Percentiles rank a stretch among this genome's conserved stretches.
phyloP scores from a whole-genome alignment of 2,888 invertebrate species.

The Adineta ricciae region DNA sequence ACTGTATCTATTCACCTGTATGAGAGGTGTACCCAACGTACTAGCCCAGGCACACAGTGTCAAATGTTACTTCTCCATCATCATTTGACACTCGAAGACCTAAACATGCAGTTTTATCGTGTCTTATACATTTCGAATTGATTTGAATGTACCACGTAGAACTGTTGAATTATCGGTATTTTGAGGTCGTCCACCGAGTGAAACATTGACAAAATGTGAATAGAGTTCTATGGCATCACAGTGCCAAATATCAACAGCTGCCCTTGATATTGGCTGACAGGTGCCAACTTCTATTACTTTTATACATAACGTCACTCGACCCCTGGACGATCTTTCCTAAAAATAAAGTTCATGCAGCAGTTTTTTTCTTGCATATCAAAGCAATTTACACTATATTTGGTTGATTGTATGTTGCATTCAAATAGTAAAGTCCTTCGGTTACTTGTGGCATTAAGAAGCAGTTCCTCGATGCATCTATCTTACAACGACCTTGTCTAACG shows the following conservation, averaged over 20 bases:
- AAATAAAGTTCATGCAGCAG: neutral
- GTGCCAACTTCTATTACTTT: neutral
- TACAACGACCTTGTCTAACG: neutral
- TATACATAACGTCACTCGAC: neutral
- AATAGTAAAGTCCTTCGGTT: neutral
- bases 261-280: neutral
- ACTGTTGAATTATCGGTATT: neutral
- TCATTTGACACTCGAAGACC: neutral
- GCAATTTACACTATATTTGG: neutral
- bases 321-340: neutral
- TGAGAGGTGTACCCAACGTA: neutral
- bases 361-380: neutral
- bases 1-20: neutral
- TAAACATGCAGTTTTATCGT: neutral
- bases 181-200: neutral
- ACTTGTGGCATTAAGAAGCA: neutral
- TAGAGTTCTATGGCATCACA: neutral
- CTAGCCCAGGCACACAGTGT: neutral
- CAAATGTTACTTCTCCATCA: neutral
- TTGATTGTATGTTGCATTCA: neutral
- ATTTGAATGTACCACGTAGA: neutral
- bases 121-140: neutral
- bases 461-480: neutral
- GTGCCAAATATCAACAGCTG: neutral
- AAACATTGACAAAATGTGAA: neutral